phyloP scores from a whole-genome alignment of 2,888 invertebrate species.

The Dryococelus australis region DNA sequence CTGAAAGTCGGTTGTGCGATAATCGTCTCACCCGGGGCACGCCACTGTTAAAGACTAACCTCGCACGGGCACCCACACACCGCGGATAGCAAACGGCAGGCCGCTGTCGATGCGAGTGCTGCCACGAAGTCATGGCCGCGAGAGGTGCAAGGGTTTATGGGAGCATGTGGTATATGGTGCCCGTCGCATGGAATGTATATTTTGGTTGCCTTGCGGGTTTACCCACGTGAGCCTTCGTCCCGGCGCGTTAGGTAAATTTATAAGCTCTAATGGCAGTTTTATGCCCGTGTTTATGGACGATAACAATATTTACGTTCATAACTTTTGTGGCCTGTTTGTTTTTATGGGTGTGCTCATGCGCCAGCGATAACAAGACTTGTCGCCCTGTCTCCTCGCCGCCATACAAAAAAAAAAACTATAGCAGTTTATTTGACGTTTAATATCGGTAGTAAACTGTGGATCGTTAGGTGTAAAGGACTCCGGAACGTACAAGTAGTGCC shows the following conservation, averaged over 20 bases:
- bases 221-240: not conserved
- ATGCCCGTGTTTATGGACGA: constrained; percentile 16
- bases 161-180: not conserved
- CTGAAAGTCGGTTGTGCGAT: no score
- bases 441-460: constrained; percentile 9
- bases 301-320: constrained; percentile 10
- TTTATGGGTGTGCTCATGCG: constrained; percentile 7
- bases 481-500: not conserved
- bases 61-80: no score
- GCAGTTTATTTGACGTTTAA: constrained; percentile 16
- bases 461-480: not conserved
- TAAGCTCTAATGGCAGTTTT: constrained; percentile 16
- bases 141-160: not conserved
- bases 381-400: constrained; percentile 4
- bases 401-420: not conserved
- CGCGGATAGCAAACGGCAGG: not conserved
- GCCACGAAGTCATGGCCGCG: not conserved
- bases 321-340: constrained; percentile 16
- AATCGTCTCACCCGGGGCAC: no score
- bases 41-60: no score
- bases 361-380: constrained; percentile 10
- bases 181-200: not conserved
- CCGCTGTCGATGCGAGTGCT: not conserved
- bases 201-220: constrained; percentile 3
- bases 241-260: not conserved